Base-by-base conservation (phyloP, 64 coral and sea anemone genomes). In the Orbicella faveolata region DNA sequence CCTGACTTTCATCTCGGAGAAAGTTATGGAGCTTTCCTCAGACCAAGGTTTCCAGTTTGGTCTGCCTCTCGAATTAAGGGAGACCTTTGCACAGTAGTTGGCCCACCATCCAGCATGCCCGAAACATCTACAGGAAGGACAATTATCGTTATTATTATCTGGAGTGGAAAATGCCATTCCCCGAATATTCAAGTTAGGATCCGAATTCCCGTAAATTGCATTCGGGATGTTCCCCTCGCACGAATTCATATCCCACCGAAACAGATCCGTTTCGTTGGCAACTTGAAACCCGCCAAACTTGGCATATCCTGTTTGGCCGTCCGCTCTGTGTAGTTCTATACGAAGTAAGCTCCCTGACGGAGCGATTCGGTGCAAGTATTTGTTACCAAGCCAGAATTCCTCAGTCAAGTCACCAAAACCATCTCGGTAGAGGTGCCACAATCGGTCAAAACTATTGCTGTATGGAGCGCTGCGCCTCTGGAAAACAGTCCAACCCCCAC, bases 341-440 rank as follows among this genome's bases (percentile, higher is more conserved):
- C 85, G 83, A 20, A 88, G 64, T 18, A 85, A 34, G 11, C 25
- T 93, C 5, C 25, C 30, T 0, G 83, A 63, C 1, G 63, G 21
- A 17, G 91, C 79, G 39, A 74, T n/a, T 19, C 70, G 44, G 64
- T 93, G 84, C 36, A 93, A 80, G 48, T 62, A 30, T 52, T 93
- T 84, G 36, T 93, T 93, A 2, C 84, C 91, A 21, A 93, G 76
- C 91, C 91, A 93, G 44, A 93, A 93, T 37, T 93, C 91, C 19
- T 4, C 48, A 4, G 14, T 33, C 9, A 88, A 36, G 30, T 80
- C n/a, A 17, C 91, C 84, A 62, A 93, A 93, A 25, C 91, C 91
- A 3, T 9, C 68, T 70, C 79, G 69, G 39, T 93, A 93, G 11
- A 75, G 75, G 6, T 20, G 0, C 91, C 91, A 93, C 52, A 18